phyloP scores from a whole-genome alignment of 2,888 invertebrate genomes.

The Macrosoma leucophasiata region DNA sequence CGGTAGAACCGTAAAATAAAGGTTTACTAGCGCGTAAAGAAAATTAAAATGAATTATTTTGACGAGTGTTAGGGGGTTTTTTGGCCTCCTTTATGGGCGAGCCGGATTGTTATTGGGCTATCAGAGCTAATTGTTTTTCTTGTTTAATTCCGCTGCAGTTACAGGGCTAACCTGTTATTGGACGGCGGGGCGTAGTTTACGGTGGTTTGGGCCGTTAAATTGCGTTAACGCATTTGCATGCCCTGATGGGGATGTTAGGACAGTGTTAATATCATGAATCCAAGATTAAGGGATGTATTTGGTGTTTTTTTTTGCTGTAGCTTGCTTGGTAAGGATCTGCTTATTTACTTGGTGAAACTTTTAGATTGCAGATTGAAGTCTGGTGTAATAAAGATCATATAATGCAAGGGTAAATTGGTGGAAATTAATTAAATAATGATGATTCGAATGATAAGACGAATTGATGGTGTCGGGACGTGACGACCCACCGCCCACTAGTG shows the following conservation, averaged over 20 bases:
- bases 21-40: constrained; percentile 74
- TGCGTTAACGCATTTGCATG: constrained; percentile 23
- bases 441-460: too few species aligned
- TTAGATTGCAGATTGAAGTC: too few species aligned
- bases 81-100: constrained; percentile 44
- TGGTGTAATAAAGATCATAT: too few species aligned
- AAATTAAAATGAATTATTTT: constrained; percentile 77
- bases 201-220: constrained; percentile 21
- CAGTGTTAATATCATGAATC: constrained; percentile 5
- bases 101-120: constrained; percentile 58
- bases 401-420: too few species aligned
- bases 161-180: constrained; percentile 34
- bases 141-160: constrained; percentile 40
- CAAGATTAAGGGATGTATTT: too few species aligned
- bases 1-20: constrained; percentile 70
- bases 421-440: too few species aligned
- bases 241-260: constrained; percentile 13
- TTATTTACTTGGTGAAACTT: too few species aligned
- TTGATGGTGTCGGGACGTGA: too few species aligned
- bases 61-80: constrained; percentile 63
- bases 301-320: too few species aligned
- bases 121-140: constrained; percentile 61
- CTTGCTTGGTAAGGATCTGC: too few species aligned
- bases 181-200: constrained; percentile 24
- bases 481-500: too few species aligned